These are phyloP conservation scores for Geotrupes spiniger DNA, from an alignment of 2,888 invertebrate genomes.

Conservation along the genomic window DNA sequence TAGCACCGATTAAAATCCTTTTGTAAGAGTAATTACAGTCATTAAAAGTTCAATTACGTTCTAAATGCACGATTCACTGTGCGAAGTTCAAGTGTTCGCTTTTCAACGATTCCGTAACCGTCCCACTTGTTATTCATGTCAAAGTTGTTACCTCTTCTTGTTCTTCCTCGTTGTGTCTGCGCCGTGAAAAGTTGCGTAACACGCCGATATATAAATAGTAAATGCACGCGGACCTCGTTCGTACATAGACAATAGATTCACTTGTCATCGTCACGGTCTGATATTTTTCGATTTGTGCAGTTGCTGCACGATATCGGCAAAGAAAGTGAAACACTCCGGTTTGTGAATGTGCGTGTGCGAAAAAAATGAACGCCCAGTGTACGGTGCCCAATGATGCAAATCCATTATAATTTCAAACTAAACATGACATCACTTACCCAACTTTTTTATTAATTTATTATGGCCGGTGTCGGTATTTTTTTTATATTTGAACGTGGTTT, in stretches of 20 bases:
- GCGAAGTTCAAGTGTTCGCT: slow-evolving; percentile 3
- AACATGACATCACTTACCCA: too few species aligned
- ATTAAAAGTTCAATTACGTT: too few species aligned
- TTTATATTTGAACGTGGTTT: too few species aligned
- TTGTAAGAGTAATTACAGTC: too few species aligned
- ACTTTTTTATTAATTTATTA: too few species aligned
- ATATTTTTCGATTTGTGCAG: not conserved
- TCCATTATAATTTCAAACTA: too few species aligned
- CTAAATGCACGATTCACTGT: too few species aligned
- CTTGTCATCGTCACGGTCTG: slow-evolving; percentile 4
- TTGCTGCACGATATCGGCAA: not conserved
- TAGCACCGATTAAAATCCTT: too few species aligned
- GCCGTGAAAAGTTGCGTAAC: not conserved
- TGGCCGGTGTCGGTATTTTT: too few species aligned
- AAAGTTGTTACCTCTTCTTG: slow-evolving; percentile 1
- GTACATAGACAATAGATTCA: slow-evolving; percentile 3
- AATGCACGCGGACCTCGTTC: too few species aligned
- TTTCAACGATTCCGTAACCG: slow-evolving; percentile 4
- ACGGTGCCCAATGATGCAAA: not conserved
- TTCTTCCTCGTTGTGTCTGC: slow-evolving; percentile 1
- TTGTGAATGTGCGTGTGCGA: not conserved
- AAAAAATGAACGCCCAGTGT: not conserved
- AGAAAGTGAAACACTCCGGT: not conserved
- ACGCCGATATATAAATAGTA: not conserved
- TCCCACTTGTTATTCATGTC: slow-evolving; percentile 6